phyloP scores from a whole-genome alignment of 2,797 vertebrate genomes.

The Gobionotothen gibberifrons region DNA sequence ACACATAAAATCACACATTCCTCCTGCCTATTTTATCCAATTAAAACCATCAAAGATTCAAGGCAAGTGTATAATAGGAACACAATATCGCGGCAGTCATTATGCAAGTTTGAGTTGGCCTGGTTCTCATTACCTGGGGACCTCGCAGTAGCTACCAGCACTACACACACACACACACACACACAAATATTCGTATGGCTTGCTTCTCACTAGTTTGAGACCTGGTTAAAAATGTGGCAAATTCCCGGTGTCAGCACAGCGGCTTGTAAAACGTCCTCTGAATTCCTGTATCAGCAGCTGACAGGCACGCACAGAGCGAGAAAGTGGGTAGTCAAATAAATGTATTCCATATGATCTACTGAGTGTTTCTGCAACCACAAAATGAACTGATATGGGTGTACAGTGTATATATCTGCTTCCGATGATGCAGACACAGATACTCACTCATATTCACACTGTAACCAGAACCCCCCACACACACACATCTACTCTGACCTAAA shows the following conservation, averaged over 20 bases:
- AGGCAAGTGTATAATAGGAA: slow-evolving; percentile 72
- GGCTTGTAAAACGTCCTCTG: slow-evolving; percentile 64
- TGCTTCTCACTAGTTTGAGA: slow-evolving; percentile 71
- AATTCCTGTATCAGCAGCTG: slow-evolving; percentile 70
- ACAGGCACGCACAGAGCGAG: slow-evolving; percentile 30
- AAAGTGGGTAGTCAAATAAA: slow-evolving; percentile 33
- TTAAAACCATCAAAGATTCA: slow-evolving; percentile 76
- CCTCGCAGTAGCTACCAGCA: slow-evolving; percentile 48
- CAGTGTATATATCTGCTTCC: slow-evolving; percentile 36
- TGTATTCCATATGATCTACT: slow-evolving; percentile 46
- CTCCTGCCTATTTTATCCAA: slow-evolving; percentile 46
- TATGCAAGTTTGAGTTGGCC: slow-evolving; percentile 57
- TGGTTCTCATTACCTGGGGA: slow-evolving; percentile 75
- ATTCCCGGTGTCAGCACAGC: slow-evolving; percentile 68
- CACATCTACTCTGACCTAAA: slow-evolving; percentile 11
- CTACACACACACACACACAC: not conserved
- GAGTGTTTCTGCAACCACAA: slow-evolving; percentile 28
- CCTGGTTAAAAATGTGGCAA: slow-evolving; percentile 72
- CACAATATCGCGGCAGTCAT: slow-evolving; percentile 67
- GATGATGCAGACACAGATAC: slow-evolving; percentile 32
- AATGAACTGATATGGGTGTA: slow-evolving; percentile 17
- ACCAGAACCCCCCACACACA: slow-evolving; percentile 12
- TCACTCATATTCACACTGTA: not conserved
- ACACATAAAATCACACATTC: slow-evolving; percentile 29
- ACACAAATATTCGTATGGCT: slow-evolving; percentile 43